Evolutionary conservation across 2,888 invertebrate species (phyloP).

Genomic region (Netelia virgata): DNA sequence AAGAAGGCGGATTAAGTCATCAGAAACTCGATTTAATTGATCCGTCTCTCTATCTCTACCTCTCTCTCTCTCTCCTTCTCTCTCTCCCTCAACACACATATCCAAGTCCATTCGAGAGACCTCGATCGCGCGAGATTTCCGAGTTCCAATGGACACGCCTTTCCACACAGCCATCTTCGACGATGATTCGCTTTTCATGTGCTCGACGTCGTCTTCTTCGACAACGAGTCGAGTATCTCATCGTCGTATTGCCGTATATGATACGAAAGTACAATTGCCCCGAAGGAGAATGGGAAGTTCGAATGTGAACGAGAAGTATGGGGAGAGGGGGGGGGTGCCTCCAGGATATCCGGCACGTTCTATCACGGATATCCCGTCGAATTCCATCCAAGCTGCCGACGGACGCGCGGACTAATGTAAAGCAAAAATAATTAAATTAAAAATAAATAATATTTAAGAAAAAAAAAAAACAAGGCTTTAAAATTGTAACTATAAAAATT

Average conservation of each 20-base stretch:
- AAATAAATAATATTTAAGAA: background rate
- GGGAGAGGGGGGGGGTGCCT: background rate
- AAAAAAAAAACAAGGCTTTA: background rate
- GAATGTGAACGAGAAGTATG: background rate
- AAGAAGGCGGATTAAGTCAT: constrained; percentile 45
- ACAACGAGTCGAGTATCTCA: background rate
- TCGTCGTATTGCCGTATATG: background rate
- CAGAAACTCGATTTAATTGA: constrained; percentile 50
- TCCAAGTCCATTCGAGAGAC: constrained; percentile 8
- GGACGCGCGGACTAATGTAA: background rate
- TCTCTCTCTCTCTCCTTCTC: constrained; percentile 35
- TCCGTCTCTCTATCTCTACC: constrained; percentile 18
- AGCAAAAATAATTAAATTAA: background rate
- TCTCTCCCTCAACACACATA: background rate
- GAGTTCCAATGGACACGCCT: constrained; percentile 34
- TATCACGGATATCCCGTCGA: constrained; percentile 58
- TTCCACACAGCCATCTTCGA: constrained; percentile 47
- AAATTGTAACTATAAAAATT: too few relatives aligned
- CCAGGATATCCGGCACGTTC: constrained; percentile 62
- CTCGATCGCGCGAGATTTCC: constrained; percentile 52
- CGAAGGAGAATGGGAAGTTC: background rate
- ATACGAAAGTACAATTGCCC: background rate
- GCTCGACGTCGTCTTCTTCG: constrained; percentile 7
- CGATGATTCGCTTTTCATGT: constrained; percentile 26
- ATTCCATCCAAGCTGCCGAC: constrained; percentile 11